A percentile compares a stretch with the other conserved stretches of the same genome.
Conservation (phyloP, 2,888 invertebrate species). For the Podabrus alpinus region DNA sequence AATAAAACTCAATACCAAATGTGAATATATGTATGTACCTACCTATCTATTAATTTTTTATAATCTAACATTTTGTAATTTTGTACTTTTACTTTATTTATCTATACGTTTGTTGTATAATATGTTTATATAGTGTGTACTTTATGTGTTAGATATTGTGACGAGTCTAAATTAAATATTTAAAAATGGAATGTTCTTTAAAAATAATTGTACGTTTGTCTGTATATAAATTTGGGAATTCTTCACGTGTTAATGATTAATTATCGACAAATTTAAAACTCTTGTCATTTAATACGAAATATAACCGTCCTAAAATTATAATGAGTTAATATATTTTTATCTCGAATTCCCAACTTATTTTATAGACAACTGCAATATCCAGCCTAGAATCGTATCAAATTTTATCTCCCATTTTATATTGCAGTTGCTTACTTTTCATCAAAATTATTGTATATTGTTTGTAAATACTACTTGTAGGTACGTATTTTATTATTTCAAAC, state of each 20-base stretch:
- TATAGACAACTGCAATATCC: slow-evolving; percentile 35
- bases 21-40: background rate
- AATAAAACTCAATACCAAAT: background rate
- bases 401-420: background rate
- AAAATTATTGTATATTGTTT: slow-evolving; percentile 17
- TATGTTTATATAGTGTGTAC: background rate
- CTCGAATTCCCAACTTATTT: slow-evolving; percentile 39
- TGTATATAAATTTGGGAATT: slow-evolving; percentile 45
- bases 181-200: slow-evolving; percentile 10
- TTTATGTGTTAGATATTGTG: slow-evolving; percentile 1
- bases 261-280: slow-evolving; percentile 25
- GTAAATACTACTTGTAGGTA: slow-evolving; percentile 6
- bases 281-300: slow-evolving; percentile 47
- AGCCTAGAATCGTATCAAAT: slow-evolving; percentile 16
- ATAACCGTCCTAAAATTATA: slow-evolving; percentile 51
- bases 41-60: background rate
- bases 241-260: slow-evolving; percentile 22
- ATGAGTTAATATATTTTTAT: slow-evolving; percentile 18
- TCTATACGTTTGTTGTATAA: background rate
- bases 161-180: slow-evolving; percentile 20
- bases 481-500: slow-evolving; percentile 27
- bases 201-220: slow-evolving; percentile 35
- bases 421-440: slow-evolving; percentile 11
- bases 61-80: background rate
- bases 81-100: background rate